Base-by-base conservation (phyloP, 2,113 vertebrate species). In the Phasianus colchicus region DNA sequence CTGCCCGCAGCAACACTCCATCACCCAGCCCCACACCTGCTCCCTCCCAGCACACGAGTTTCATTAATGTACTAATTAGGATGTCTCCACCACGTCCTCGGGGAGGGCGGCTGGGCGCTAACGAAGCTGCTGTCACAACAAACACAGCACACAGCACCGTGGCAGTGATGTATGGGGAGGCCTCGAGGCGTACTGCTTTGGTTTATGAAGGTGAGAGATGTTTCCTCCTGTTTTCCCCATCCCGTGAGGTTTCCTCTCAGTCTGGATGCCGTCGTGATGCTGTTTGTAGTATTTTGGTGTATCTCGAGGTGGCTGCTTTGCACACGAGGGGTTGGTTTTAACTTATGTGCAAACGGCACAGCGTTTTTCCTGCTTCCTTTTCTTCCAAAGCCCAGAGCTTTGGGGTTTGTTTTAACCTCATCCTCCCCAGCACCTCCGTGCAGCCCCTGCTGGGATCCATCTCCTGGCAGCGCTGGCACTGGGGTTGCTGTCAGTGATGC, bases 121-220 rank as follows among this genome's bases (percentile, higher is more conserved):
- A 90, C 82, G 73, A 57, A 81, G 45, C 76, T 1, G n/a, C 95
- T 90, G 88, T 94, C 95, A 90, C 93, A 92, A 87, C 64, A 71
- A 89, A 70, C n/a, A 5, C 21, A 2, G 54, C 50, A 15, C 6
- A 30, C 21, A 25, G 38, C 12, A 9, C 40, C 5, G 38, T 40
- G 61, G 61, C 61, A 40, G 61, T 64, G 61, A 64, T 64, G 61
- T 18, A 40, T 29, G 25, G 61, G 61, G 61, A 40, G 38, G 61
- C 61, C 36, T 29, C 10, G 10, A 25, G 61, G 61, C 36, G 13
- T 16, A 22, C 13, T 40, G 36, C 36, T 19, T 64, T 40, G 38
- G 25, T 40, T 64, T 64, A 40, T 8, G 27, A 29, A 40, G 61
- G 61, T 15, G 27, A 29, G 27, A 64, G 36, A 29, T 64, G 38